Base-by-base conservation (phyloP, 2,888 invertebrate species). In the Unio delphinus region DNA sequence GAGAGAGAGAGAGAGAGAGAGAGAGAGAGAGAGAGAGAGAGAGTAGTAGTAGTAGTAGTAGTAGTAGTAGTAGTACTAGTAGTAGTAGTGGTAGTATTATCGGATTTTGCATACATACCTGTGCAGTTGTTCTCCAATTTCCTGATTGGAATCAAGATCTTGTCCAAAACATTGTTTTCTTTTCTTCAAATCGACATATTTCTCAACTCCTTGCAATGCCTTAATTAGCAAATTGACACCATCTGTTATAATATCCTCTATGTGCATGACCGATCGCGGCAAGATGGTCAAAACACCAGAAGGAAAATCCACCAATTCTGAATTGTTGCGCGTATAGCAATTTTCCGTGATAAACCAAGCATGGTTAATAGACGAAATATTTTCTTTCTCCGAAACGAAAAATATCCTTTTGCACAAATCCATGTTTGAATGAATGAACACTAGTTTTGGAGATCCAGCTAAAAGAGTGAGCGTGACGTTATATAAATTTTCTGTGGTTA, bases 331-430 rank as follows among this genome's bases (percentile, higher is more conserved):
- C 26, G 84, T 82, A 69, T 85, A 84, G 55, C 82, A 86, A 62
- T 84, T 81, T 66, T 88, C 87, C 23, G 89, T 88, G 57, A 88
- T 73, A 72, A 88, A 87, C 89, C 89, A 89, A 18, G 86, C 87
- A 68, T 82, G 82, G 65, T 80, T 82, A 45, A 76, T 68, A 26
- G 75, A 70, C 8, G 72, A 69, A 45, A 76, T 67, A 58, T 78
- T 73, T 20, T 74, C 75, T 20, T 68, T 70, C 45, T 72, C 72
- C 26, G 78, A 78, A 18, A 73, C 67, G 30, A 74, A 54, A 75
- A 89, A 85, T 68, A 88, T 79, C 68, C 80, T 70, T 61, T 73
- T 74, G 4, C 86, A 82, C 45, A 89, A 72, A 23, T 65, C 65
- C 8, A 80, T 73, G 64, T 82, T 80, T 57, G 84, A 74, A 72